Percentiles rank a stretch among this genome's conserved stretches.
phyloP scores from a whole-genome alignment of 92 coral and sea anemone genomes.

The Palythoa grandiflora region DNA sequence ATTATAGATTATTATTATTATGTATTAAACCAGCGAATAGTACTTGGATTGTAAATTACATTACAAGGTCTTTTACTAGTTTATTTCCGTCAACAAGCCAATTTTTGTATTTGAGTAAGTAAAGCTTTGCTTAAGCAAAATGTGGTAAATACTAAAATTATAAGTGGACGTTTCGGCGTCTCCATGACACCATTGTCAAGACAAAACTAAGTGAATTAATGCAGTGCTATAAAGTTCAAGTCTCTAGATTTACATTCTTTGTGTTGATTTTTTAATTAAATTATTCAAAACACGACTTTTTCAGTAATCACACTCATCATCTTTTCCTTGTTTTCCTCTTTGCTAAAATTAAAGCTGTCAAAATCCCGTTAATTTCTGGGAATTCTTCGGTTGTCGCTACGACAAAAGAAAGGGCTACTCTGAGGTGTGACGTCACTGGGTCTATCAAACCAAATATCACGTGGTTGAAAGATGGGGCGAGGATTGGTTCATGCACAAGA shows the following conservation, averaged over 20 bases:
- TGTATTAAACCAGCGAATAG: too few species aligned
- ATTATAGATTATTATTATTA: too few species aligned
- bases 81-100: too few species aligned
- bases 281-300: not conserved
- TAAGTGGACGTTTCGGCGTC: too few species aligned
- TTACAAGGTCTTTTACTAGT: too few species aligned
- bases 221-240: too few species aligned
- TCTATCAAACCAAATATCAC: constrained; percentile 73
- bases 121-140: too few species aligned
- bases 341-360: not conserved
- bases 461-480: constrained; percentile 51
- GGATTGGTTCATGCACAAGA: constrained; percentile 62
- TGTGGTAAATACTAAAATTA: too few species aligned
- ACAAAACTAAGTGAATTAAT: too few species aligned
- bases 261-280: not conserved
- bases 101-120: too few species aligned
- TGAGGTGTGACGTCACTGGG: constrained; percentile 63
- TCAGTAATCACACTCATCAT: not conserved
- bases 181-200: too few species aligned
- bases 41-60: too few species aligned
- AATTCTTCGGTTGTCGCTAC: constrained; percentile 25
- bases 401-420: constrained; percentile 6
- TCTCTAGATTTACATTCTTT: not conserved
- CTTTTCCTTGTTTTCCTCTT: not conserved
- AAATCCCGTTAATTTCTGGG: constrained; percentile 8